Evolutionary conservation across 1,140 invertebrate genomes (phyloP).

Genomic region (Hormaphis cornu): DNA sequence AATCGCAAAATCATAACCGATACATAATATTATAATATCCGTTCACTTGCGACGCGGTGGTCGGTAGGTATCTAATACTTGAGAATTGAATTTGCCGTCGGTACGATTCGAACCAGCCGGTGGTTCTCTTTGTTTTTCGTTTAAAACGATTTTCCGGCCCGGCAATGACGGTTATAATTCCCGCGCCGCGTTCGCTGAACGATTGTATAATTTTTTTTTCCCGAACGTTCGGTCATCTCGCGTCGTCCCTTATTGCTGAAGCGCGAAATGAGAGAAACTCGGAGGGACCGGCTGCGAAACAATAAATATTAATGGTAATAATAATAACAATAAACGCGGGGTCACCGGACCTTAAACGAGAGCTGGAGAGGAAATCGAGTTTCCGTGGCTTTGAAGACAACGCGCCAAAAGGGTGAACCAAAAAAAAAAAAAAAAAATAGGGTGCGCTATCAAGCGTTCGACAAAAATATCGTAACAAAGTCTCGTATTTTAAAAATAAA

Average conservation of each 20-base stretch:
- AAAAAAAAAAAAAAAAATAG: too few relatives aligned
- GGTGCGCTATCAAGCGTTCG: too few relatives aligned
- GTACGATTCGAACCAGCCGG: not conserved
- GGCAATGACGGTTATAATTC: slow-evolving; percentile 7
- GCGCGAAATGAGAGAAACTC: not conserved
- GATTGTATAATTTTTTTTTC: not conserved
- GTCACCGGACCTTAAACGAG: not conserved
- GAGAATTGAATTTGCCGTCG: slow-evolving; percentile 13
- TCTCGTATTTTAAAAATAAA: too few relatives aligned
- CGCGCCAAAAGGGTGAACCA: too few relatives aligned
- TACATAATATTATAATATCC: too few relatives aligned
- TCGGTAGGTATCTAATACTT: too few relatives aligned
- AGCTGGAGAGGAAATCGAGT: not conserved
- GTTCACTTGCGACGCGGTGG: not conserved
- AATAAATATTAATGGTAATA: too few relatives aligned
- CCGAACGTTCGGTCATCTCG: slow-evolving; percentile 2
- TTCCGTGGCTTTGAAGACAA: too few relatives aligned
- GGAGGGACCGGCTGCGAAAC: too few relatives aligned
- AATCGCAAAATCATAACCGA: slow-evolving; percentile 2
- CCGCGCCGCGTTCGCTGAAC: not conserved
- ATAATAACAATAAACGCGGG: not conserved
- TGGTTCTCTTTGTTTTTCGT: not conserved
- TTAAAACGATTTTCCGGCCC: slow-evolving; percentile 24
- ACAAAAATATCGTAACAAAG: too few relatives aligned
- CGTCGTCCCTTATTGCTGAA: not conserved